phyloP scores from a whole-genome alignment of 1,140 invertebrate species.

The Mactra quadrangularis region DNA sequence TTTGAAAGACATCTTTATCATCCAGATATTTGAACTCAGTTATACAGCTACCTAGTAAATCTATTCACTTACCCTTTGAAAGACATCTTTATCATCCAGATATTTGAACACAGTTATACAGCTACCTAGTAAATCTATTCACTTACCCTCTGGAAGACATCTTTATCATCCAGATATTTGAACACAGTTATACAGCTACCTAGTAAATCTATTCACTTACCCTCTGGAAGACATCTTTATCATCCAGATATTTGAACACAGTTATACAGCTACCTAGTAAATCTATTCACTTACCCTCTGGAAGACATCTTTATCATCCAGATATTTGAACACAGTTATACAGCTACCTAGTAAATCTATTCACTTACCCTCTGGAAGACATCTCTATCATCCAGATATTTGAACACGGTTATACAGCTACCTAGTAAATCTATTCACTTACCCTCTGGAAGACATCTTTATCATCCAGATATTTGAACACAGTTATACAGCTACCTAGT shows the following conservation, averaged over 20 bases:
- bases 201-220: too few relatives aligned
- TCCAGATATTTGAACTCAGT: conserved; percentile 99
- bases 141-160: conserved; percentile 98
- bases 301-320: conserved; percentile 99
- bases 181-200: too few relatives aligned
- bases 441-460: conserved; percentile 99
- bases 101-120: too few relatives aligned
- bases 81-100: conserved; percentile 99
- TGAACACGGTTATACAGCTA: conserved; percentile 97
- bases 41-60: too few relatives aligned
- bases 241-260: conserved; percentile 99
- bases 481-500: conserved; percentile 93
- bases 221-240: conserved; percentile 99
- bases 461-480: conserved; percentile 99
- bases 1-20: conserved; percentile 99
- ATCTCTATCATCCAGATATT: conserved; percentile 99
- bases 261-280: too few relatives aligned
- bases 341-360: conserved; percentile 86
- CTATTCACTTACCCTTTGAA: conserved; percentile 92
- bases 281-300: conserved; percentile 97
- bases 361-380: conserved; percentile 97
- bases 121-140: too few relatives aligned
- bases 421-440: conserved; percentile 72
- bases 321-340: conserved; percentile 99
- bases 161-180: conserved; percentile 99